Base-by-base conservation (phyloP, 2,888 invertebrate genomes). In the Tribolium freemani region DNA sequence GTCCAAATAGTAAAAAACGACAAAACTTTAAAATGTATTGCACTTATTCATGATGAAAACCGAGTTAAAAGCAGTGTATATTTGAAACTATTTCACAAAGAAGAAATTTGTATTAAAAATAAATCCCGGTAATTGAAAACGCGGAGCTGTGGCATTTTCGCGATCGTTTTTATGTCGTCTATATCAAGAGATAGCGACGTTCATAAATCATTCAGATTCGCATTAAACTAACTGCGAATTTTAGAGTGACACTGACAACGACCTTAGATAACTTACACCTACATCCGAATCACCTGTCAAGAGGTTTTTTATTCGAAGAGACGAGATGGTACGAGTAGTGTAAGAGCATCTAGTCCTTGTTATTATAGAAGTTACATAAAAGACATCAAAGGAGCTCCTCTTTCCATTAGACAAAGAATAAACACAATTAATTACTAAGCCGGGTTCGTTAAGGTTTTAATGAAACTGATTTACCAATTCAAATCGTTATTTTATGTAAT, bases 221-320 rank as follows among this genome's bases (percentile, higher is more conserved):
- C 51, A 21, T 21, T 51, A 51, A 51, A 51, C 51, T 51, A 51
- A 51, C 51, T 51, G 51, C 20, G 16, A 21, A 16, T 51, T 20
- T 51, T 51, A 20, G 16, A 21, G n/a, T 21, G 51, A 21, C 51
- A 51, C 20, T 20, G 21, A 20, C n/a, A 20, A 20, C 21, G 21
- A 20, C 51, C 21, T 51, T 38, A n/a, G 2, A 38, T 38, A 26
- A 26, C 26, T 38, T 38, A 38, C n/a, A 38, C 38, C 6, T 38
- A 38, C 38, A 38, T 38, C n/a, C 38, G n/a, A 38, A 38, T 38
- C n/a, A 38, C 38, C n/a, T 38, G 38, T 38, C 38, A 38, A 38
- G 38, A 38, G 8, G 5, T 38, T 38, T 26, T 3, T 26, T 26
- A 26, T 26, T 26, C 26, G 4, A 5, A 0, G 26, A 26, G 26